These are phyloP conservation scores for Melanaphis sacchari DNA, from an alignment of 1,140 invertebrate species.

Conservation along the genomic window DNA sequence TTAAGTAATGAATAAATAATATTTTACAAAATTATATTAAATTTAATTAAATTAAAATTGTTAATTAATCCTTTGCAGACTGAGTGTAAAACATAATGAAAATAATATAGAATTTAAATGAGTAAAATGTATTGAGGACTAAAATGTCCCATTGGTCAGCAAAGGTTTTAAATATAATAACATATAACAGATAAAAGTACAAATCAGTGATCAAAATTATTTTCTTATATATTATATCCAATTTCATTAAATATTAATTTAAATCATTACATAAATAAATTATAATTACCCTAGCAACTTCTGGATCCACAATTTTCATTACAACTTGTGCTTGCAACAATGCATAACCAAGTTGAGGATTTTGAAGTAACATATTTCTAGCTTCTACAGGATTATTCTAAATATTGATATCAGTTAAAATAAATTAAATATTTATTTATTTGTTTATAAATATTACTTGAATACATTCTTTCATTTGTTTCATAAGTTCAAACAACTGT, in stretches of 20 bases:
- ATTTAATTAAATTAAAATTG: background rate
- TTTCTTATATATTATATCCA: too few relatives aligned
- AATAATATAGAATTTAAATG: too few relatives aligned
- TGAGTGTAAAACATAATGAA: too few relatives aligned
- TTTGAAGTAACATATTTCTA: conserved; percentile 94
- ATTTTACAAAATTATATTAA: background rate
- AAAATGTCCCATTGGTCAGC: too few relatives aligned
- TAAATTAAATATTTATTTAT: background rate
- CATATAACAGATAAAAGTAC: background rate
- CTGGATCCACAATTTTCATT: conserved; percentile 98
- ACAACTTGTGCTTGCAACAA: conserved; percentile 95
- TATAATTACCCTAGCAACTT: conserved; percentile 81
- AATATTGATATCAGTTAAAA: conserved; percentile 59
- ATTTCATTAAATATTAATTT: background rate
- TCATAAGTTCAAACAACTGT: conserved; percentile 99
- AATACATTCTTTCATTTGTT: conserved; percentile 96
- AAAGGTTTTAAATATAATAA: background rate
- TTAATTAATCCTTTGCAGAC: background rate
- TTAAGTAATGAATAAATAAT: background rate
- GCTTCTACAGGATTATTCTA: conserved; percentile 88
- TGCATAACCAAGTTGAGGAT: conserved; percentile 97
- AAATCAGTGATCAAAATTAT: background rate
- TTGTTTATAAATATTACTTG: conserved; percentile 65
- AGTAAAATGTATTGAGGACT: too few relatives aligned
- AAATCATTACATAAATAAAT: background rate